Evolutionary conservation across 1,140 invertebrate genomes (phyloP), one percentile per base, ranked within the genome.

Genomic region (Eueides isabella): DNA sequence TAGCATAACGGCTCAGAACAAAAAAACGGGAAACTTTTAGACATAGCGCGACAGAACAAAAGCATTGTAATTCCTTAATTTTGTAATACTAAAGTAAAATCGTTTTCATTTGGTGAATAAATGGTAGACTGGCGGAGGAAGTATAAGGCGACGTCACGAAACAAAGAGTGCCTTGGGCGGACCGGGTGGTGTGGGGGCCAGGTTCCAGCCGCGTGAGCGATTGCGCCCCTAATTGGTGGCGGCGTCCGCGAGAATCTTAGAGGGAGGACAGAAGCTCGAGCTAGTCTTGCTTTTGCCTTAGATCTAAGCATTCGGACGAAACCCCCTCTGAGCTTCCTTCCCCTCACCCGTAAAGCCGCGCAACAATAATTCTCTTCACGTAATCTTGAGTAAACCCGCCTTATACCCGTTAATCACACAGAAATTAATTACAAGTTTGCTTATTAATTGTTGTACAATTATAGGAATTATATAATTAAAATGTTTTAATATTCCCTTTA

Each of bases 241-340:
- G 93, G 92, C 93, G 90, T 92, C 86, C 91, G 92, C 92, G 90
- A 92, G 92, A 93, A 91, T 93, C 92, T 94, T 93, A 89, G 89
- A 88, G 90, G 90, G 91, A 91, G 91, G 89, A 92, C 91, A 90
- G 79, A 81, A 85, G 80, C 80, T 81, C 79, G 76, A 84, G 80
- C 80, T 79, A 86, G 79, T 83, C 84, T 84, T 82, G 72, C 70
- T 72, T 76, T 87, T 79, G 80, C 84, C 88, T 86, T 86, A 81
- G 81, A 75, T 70, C 73, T 67, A 26, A 73, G 48, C 72, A 64
- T 77, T 67, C 74, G 82, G 73, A 78, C 80, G 76, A 61, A 72
- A 70, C 79, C 69, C 68, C 75, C 75, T 69, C 73, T 62, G 30
- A 81, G 68, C 70, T 41, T 71, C 61, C 75, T 75, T 55, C 76